Conservation (phyloP, 2,113 vertebrate genomes). For the Desmodus rotundus region DNA sequence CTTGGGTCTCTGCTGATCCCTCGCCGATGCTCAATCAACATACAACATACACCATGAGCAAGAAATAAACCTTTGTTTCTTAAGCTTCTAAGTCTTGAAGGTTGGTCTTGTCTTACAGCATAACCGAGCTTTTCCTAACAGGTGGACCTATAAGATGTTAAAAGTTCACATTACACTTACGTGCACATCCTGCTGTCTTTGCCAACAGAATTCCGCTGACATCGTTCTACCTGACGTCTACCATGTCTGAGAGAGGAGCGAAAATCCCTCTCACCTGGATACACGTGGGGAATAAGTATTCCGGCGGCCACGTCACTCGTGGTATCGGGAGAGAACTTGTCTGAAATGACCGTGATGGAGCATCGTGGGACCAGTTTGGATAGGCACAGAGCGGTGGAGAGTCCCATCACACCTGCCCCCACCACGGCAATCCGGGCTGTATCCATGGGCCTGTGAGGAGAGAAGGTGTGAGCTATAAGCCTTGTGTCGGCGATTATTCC, state of each 20-base stretch:
- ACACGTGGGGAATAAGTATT: conserved; percentile 84
- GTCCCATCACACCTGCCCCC: conserved; percentile 89
- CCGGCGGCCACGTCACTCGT: conserved; percentile 93
- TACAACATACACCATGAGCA: background rate
- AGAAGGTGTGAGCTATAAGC: background rate
- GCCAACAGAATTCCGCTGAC: background rate
- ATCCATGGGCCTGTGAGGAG: conserved; percentile 63
- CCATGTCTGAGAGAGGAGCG: background rate
- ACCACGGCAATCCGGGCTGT: conserved; percentile 82
- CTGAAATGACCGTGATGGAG: conserved; percentile 85
- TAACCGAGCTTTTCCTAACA: background rate
- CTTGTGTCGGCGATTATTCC: background rate
- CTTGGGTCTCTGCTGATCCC: background rate
- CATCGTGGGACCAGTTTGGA: conserved; percentile 80
- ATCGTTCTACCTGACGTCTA: background rate
- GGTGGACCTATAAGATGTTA: background rate
- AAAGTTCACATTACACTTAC: background rate
- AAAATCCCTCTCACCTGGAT: conserved; percentile 81
- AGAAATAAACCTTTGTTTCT: background rate
- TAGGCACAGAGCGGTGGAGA: conserved; percentile 90
- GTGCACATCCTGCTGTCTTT: background rate
- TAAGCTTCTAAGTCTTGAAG: background rate
- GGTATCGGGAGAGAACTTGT: conserved; percentile 90
- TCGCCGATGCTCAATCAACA: background rate
- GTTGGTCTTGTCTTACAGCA: background rate